Conservation (phyloP, 1,140 invertebrate genomes). For the Drosophila burlai region DNA sequence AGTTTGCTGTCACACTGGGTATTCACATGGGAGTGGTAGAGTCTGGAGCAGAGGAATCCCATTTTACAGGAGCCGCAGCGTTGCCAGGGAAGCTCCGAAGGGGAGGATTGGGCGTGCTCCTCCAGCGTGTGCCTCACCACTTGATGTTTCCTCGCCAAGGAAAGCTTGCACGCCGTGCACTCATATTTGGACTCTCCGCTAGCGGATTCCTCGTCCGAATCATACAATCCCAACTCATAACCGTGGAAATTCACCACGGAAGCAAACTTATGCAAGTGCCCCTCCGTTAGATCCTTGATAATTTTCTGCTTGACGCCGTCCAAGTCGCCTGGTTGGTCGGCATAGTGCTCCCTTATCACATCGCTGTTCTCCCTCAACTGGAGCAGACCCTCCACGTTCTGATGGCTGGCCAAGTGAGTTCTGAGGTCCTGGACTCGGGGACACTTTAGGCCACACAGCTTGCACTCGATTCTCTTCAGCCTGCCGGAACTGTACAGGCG, state of each 20-base stretch:
- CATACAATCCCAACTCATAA: slow-evolving; percentile 69
- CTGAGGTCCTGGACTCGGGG: slow-evolving; percentile 48
- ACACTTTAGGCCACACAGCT: slow-evolving; percentile 55
- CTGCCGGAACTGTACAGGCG: slow-evolving; percentile 57
- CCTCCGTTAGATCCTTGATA: slow-evolving; percentile 46
- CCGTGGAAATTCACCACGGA: slow-evolving; percentile 66
- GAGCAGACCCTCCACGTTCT: slow-evolving; percentile 31
- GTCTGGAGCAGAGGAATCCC: slow-evolving; percentile 58
- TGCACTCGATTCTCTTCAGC: slow-evolving; percentile 60
- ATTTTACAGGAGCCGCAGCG: slow-evolving; percentile 69
- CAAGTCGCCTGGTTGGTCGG: slow-evolving; percentile 23
- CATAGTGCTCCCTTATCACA: slow-evolving; percentile 55
- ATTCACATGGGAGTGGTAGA: slow-evolving; percentile 58
- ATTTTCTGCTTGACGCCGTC: slow-evolving; percentile 40
- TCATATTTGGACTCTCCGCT: slow-evolving; percentile 37
- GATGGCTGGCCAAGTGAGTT: slow-evolving; percentile 51
- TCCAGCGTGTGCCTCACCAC: slow-evolving; percentile 66
- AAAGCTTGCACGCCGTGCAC: slow-evolving; percentile 48
- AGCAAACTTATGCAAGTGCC: slow-evolving; percentile 53
- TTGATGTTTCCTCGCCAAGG: slow-evolving; percentile 57
- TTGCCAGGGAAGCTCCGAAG: slow-evolving; percentile 21
- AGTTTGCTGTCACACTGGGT: slow-evolving; percentile 61
- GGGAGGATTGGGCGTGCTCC: slow-evolving; percentile 39
- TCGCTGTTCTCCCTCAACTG: slow-evolving; percentile 50
- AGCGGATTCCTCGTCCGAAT: slow-evolving; percentile 64